Base-by-base conservation (phyloP, 1,140 invertebrate species). In the Drosophila aff. region DNA sequence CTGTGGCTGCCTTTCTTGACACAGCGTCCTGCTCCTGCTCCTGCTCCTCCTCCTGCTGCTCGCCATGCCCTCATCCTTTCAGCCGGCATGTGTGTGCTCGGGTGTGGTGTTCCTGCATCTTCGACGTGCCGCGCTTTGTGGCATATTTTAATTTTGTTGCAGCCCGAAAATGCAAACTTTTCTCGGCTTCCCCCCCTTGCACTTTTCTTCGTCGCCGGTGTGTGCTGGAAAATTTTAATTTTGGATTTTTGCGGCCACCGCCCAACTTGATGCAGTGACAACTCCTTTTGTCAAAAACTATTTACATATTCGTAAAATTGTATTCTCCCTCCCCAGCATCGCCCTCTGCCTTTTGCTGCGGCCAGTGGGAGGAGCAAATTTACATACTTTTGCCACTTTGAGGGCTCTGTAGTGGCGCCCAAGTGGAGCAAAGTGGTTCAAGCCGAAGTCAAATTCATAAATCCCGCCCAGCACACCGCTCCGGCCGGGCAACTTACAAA, bases 131-230 rank as follows among this genome's bases (percentile, higher is more conserved):
- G 50, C 83, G 79, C 79, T 86, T 87, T 86, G 82, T 87, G 83
- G 83, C 83, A 86, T 82, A 82, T 87, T 86, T 87, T 87, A 86
- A 87, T 82, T 86, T 87, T 82, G 82, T 79, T 87, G 83, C 82
- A 79, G 59, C 83, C 79, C 79, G 53, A 86, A 82, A 86, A 77
- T 68, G 68, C 59, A 78, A 85, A 85, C 82, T 85, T 85, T 87
- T 67, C 71, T 55, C 64, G 44, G 43, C 60, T 52, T 26, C 36
- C 7, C 6, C 49, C 41, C 23, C 38, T 41, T 36, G 13, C 23
- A 23, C 23, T 52, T 44, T 40, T n/a, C 31, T 16, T 21, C 50
- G 26, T 38, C 47, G 44, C 11, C 75, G 38, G 28, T 44, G 43
- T 81, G 44, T 79, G 66, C 43, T 59, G 75, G 62, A 65, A 76